These are phyloP conservation scores for Bos javanicus DNA, from an alignment of 2,113 vertebrate species.

Conservation along the genomic window DNA sequence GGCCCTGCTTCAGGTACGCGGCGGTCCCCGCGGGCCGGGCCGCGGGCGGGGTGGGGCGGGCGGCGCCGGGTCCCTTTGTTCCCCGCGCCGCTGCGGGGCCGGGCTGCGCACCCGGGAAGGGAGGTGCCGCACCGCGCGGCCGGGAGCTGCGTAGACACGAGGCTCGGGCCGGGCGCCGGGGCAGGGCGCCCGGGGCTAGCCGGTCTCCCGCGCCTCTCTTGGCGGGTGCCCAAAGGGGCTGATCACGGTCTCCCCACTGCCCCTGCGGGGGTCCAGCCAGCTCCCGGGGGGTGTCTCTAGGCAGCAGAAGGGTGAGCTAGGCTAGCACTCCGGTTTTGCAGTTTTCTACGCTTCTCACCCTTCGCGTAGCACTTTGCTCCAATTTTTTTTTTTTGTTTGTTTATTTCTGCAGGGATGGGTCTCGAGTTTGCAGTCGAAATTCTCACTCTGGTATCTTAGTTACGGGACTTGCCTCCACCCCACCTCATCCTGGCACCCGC, in stretches of 20 bases:
- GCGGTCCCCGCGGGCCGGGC: constrained; percentile 7
- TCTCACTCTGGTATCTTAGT: constrained; percentile 62
- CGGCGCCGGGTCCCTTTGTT: constrained; percentile 82
- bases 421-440: constrained; percentile 54
- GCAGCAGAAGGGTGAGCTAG: not conserved
- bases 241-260: not conserved
- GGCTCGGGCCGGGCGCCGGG: not conserved
- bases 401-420: not conserved
- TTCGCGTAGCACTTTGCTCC: constrained; percentile 47
- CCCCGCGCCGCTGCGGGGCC: constrained; percentile 73
- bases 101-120: constrained; percentile 60
- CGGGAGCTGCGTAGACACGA: constrained; percentile 40
- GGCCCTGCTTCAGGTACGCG: constrained; percentile 82
- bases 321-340: not conserved
- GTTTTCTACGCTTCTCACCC: not conserved
- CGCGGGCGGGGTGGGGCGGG: constrained; percentile 52
- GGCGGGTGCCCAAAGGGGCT: not conserved
- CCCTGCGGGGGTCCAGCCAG: not conserved
- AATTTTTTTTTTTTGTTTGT: not conserved
- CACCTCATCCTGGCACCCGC: constrained; percentile 52
- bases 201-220: not conserved
- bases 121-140: constrained; percentile 62
- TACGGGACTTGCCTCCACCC: constrained; percentile 53
- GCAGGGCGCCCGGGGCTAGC: not conserved
- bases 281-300: not conserved